Base-by-base conservation (phyloP, 1,140 invertebrate genomes). In the Lasaia peninsularis region DNA sequence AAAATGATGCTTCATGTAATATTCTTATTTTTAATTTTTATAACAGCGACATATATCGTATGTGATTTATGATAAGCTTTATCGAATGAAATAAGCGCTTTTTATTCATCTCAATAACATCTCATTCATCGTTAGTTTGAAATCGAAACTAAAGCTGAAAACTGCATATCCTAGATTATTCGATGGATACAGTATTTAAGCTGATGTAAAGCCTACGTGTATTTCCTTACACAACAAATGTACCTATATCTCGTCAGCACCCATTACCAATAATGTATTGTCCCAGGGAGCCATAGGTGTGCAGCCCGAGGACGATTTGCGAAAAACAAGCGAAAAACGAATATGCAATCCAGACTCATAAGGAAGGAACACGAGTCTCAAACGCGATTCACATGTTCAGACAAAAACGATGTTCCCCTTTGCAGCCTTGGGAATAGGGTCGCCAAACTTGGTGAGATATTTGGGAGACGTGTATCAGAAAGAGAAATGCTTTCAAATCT, bases 301-400 rank as follows among this genome's bases (percentile, higher is more conserved):
- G 52, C 56, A 50, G 52, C 62, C 71, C 58, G 62, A 48, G 64
- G 65, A 70, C 70, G 63, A 70, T 76, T 69, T 72, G 52, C 60
- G 72, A 68, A 48, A 21, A 48, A 48, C 40, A 48, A 48, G 40
- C 40, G 10, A 48, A 80, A 79, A 77, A 74, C 65, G 72, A 74
- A 75, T 72, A 74, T 70, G 60, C 72, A 80, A 88, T 85, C 71
- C 75, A 75, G 78, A 81, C 79, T 86, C 86, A 86, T 86, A 88
- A 86, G 82, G 80, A 65, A 69, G 56, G 76, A 78, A 85, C 80
- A 85, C 69, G 80, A 59, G 68, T 80, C 74, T 69, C 80, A 82
- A 88, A 86, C 80, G 79, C 81, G 80, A 75, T 88, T 88, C 85
- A 75, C 82, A 72, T 87, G 84, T 88, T 79, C 80, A 82, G 78